Conservation (phyloP, 1,140 invertebrate species). For the Leptoteleia sp. region DNA sequence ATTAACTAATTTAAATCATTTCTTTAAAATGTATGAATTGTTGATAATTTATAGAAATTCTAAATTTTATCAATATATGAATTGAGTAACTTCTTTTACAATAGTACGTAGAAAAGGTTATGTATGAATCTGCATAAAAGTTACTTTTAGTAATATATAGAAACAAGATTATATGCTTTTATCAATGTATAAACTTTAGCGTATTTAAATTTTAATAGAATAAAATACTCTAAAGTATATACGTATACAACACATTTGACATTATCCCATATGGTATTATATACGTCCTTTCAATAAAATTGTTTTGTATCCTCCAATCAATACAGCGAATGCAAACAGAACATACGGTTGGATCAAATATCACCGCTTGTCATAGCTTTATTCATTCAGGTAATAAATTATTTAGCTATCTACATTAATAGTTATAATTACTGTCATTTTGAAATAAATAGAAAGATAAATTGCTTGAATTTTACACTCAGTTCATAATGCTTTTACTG, state of each 20-base stretch:
- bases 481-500: slow-evolving; percentile 4
- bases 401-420: slow-evolving; percentile 38
- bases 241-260: background rate
- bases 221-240: too few relatives aligned
- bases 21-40: too few relatives aligned
- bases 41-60: too few relatives aligned
- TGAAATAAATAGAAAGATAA: slow-evolving; percentile 30
- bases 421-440: slow-evolving; percentile 54
- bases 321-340: slow-evolving; percentile 35
- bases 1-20: too few relatives aligned
- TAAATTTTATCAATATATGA: too few relatives aligned
- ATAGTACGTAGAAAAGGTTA: too few relatives aligned
- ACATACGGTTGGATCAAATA: slow-evolving; percentile 51
- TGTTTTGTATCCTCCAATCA: slow-evolving; percentile 40
- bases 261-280: slow-evolving; percentile 33
- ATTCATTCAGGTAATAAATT: slow-evolving; percentile 51
- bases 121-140: too few relatives aligned
- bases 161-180: too few relatives aligned
- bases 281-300: slow-evolving; percentile 45
- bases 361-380: slow-evolving; percentile 34
- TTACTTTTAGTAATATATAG: too few relatives aligned
- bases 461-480: slow-evolving; percentile 15
- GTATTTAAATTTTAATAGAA: too few relatives aligned
- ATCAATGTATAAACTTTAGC: too few relatives aligned
- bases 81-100: too few relatives aligned